These are phyloP conservation scores for Malachius bipustulatus DNA, from an alignment of 2,888 invertebrate species.

Conservation along the genomic window DNA sequence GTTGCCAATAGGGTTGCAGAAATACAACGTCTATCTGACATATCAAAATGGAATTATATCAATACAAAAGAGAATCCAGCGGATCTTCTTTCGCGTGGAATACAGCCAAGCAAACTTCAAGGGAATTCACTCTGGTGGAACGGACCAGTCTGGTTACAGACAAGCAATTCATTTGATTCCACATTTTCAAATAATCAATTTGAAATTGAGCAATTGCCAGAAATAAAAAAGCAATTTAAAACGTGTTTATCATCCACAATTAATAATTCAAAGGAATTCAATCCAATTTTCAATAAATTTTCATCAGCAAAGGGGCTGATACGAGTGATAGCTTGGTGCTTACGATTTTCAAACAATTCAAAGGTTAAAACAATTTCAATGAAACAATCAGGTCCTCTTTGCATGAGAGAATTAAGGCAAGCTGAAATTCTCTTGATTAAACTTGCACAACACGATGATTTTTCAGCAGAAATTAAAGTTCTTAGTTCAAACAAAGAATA, in stretches of 20 bases:
- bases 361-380: slow-evolving; percentile 7
- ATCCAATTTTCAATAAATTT: slow-evolving; percentile 2
- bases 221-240: too few relatives aligned
- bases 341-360: slow-evolving; percentile 4
- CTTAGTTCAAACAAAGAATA: not conserved
- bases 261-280: too few relatives aligned
- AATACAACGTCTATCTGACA: slow-evolving; percentile 1
- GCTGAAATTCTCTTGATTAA: not conserved
- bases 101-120: not conserved
- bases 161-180: too few relatives aligned
- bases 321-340: slow-evolving; percentile 6
- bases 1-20: slow-evolving; percentile 7
- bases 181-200: too few relatives aligned
- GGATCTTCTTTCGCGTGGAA: not conserved
- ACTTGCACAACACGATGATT: slow-evolving; percentile 1
- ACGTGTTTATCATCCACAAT: too few relatives aligned
- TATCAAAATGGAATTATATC: slow-evolving; percentile 2
- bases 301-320: not conserved
- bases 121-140: slow-evolving; percentile 2
- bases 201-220: too few relatives aligned
- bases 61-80: slow-evolving; percentile 7
- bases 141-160: slow-evolving; percentile 5
- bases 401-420: not conserved
- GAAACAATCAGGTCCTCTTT: slow-evolving; percentile 2
- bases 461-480: not conserved